phyloP scores from a whole-genome alignment of 1,140 invertebrate species.

The Neuroterus valhalla region DNA sequence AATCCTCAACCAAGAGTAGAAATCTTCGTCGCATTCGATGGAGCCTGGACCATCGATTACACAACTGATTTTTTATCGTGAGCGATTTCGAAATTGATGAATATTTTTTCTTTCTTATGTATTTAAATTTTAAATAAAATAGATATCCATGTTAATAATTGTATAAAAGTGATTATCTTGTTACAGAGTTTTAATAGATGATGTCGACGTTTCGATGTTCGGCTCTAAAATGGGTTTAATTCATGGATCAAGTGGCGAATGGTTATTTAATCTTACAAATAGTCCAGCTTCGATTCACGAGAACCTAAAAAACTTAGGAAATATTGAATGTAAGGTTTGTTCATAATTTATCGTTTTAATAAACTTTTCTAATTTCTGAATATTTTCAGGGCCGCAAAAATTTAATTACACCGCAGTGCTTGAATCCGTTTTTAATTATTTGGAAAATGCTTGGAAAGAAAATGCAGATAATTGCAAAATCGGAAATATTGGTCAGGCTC shows the following conservation, averaged over 20 bases:
- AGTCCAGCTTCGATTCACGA: constrained; percentile 53
- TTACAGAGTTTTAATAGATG: constrained; percentile 67
- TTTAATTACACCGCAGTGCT: constrained; percentile 52
- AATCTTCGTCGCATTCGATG: constrained; percentile 74
- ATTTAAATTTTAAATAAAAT: too few species aligned
- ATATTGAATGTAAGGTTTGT: constrained; percentile 48
- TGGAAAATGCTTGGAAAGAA: constrained; percentile 52
- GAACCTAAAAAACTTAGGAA: constrained; percentile 48
- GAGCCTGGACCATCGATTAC: constrained; percentile 74
- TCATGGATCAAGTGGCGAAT: constrained; percentile 76
- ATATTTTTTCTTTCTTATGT: not conserved
- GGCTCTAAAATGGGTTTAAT: constrained; percentile 77
- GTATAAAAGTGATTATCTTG: constrained; percentile 33
- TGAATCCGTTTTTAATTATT: constrained; percentile 42
- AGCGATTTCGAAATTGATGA: constrained; percentile 52
- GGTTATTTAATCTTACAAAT: constrained; percentile 74
- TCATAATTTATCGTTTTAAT: not conserved
- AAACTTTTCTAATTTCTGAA: constrained; percentile 25
- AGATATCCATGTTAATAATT: not conserved
- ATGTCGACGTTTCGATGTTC: constrained; percentile 75
- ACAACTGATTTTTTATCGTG: constrained; percentile 76
- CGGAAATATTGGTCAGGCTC: constrained; percentile 57
- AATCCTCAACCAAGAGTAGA: constrained; percentile 69
- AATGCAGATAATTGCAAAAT: constrained; percentile 46
- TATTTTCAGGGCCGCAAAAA: constrained; percentile 50